Evolutionary conservation across 2,888 invertebrate genomes (phyloP).

Genomic region (Eupithecia pulchellata): DNA sequence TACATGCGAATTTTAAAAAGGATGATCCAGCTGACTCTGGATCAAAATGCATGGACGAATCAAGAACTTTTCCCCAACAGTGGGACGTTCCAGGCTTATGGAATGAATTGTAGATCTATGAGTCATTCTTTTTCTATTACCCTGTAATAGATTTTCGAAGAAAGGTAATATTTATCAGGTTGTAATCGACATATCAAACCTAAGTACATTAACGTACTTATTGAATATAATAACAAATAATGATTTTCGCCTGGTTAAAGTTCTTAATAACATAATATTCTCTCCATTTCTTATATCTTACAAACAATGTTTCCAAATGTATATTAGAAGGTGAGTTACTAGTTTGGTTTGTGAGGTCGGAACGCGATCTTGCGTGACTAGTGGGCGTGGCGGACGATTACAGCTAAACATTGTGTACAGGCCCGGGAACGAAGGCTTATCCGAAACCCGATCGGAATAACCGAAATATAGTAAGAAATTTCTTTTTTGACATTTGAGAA

Average conservation of each 20-base stretch:
- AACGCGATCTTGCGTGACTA: slow-evolving; percentile 84
- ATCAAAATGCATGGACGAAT: neutral
- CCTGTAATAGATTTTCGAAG: neutral
- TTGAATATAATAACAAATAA: neutral
- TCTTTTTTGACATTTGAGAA: slow-evolving; percentile 35
- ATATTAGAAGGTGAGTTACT: slow-evolving; percentile 30
- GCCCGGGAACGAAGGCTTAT: slow-evolving; percentile 32
- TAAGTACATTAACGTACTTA: neutral
- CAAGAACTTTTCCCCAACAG: neutral
- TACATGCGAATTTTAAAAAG: too few relatives aligned
- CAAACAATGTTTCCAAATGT: slow-evolving; percentile 26
- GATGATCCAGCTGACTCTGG: neutral
- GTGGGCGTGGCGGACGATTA: slow-evolving; percentile 77
- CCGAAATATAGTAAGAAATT: slow-evolving; percentile 28
- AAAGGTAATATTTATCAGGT: neutral
- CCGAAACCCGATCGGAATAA: slow-evolving; percentile 40
- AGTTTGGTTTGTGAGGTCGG: slow-evolving; percentile 43
- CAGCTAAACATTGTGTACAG: slow-evolving; percentile 78
- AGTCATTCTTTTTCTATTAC: neutral
- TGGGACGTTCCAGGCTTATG: neutral
- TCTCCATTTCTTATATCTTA: slow-evolving; percentile 4
- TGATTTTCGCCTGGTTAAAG: neutral
- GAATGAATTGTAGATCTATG: neutral
- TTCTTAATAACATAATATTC: slow-evolving; percentile 20
- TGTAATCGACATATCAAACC: neutral